Conservation (phyloP, 2,797 vertebrate genomes). For the Setipinna tenuifilis region DNA sequence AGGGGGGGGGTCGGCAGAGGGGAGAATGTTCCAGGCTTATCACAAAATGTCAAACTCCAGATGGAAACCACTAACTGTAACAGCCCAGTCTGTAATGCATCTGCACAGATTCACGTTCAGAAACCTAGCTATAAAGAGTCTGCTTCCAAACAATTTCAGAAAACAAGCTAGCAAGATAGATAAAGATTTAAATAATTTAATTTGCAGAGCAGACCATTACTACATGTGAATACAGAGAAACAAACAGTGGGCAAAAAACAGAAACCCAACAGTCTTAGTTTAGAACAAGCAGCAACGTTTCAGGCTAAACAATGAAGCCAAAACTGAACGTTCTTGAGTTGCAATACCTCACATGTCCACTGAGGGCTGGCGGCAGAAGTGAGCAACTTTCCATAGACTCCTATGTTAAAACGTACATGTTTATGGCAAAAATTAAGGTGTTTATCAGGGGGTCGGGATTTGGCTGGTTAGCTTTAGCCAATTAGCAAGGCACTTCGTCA, state of each 20-base stretch:
- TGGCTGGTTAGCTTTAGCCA: no score
- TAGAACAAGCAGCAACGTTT: not conserved
- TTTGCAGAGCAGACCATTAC: slow-evolving; percentile 54
- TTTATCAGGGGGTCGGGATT: no score
- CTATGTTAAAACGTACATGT: no score
- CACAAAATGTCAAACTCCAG: slow-evolving; percentile 14
- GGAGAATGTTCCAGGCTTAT: not conserved
- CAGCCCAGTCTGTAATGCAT: slow-evolving; percentile 1
- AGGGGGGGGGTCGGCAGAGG: not conserved
- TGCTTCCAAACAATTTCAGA: not conserved
- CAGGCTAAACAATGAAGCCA: no score
- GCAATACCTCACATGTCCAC: no score
- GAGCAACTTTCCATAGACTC: no score
- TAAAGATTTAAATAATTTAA: slow-evolving; percentile 35
- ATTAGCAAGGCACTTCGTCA: no score
- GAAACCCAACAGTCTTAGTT: not conserved
- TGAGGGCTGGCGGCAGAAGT: no score
- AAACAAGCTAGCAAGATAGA: not conserved
- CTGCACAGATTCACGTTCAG: slow-evolving; percentile 20
- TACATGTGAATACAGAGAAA: slow-evolving; percentile 34
- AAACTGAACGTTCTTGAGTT: no score
- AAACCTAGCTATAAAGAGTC: slow-evolving; percentile 31
- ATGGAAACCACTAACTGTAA: slow-evolving; percentile 17
- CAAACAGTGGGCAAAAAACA: slow-evolving; percentile 29
- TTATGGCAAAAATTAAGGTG: no score